phyloP scores from a whole-genome alignment of 1,140 invertebrate species.

The Drosophila repleta region DNA sequence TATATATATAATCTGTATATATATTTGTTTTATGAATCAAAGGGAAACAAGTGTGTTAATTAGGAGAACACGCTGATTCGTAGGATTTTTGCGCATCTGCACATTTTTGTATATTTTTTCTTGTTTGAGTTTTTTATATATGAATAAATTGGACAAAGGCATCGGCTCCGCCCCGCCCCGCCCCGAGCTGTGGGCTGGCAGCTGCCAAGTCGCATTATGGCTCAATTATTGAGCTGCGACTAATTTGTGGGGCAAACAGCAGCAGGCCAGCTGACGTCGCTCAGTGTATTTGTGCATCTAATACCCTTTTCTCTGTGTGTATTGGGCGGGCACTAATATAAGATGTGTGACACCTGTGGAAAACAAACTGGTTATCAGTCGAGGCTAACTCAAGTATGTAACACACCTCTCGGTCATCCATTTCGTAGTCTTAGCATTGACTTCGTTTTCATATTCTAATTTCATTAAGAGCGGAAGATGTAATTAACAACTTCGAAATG shows the following conservation, averaged over 20 bases:
- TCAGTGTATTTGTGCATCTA: constrained; percentile 8
- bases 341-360: constrained; percentile 45
- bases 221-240: constrained; percentile 76
- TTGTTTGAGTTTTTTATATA: constrained; percentile 25
- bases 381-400: constrained; percentile 10
- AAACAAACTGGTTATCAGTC: constrained; percentile 27
- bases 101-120: constrained; percentile 21
- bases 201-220: constrained; percentile 61
- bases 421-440: background rate
- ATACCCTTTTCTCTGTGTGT: background rate
- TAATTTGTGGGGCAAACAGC: constrained; percentile 59
- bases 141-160: constrained; percentile 59
- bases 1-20: background rate
- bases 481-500: background rate
- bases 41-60: constrained; percentile 52
- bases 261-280: constrained; percentile 7
- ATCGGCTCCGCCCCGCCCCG: constrained; percentile 1
- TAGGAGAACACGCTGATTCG: constrained; percentile 33
- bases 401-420: background rate
- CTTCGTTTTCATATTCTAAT: constrained; percentile 21
- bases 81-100: constrained; percentile 57
- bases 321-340: constrained; percentile 37
- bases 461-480: constrained; percentile 17
- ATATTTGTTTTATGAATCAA: constrained; percentile 65
- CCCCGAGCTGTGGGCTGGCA: constrained; percentile 21